Percentiles rank a stretch among this genome's conserved stretches.
Conservation (phyloP, 2,888 invertebrate genomes). For the Dynastes maya region DNA sequence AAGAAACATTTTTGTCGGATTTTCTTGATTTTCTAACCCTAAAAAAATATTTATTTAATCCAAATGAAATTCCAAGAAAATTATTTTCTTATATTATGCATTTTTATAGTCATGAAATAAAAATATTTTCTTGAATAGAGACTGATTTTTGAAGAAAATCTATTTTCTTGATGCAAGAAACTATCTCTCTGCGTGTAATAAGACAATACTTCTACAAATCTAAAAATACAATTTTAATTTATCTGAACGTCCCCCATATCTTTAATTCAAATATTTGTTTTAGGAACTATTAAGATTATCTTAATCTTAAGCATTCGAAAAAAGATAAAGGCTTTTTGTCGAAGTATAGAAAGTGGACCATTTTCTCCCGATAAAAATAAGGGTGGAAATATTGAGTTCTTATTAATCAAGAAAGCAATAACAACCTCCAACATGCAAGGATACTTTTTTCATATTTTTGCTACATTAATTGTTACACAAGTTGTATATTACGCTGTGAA, state of each 20-base stretch:
- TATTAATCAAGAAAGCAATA: conserved; percentile 44
- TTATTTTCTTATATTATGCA: too few species aligned
- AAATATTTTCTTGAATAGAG: too few species aligned
- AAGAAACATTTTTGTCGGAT: too few species aligned
- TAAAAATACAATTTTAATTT: too few species aligned
- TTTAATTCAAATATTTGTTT: conserved; percentile 14
- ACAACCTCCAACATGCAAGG: conserved; percentile 43
- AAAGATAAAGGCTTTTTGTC: conserved; percentile 34
- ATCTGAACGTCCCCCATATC: neutral
- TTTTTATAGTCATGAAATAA: too few species aligned
- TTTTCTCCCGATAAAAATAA: conserved; percentile 48
- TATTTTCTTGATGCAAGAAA: too few species aligned
- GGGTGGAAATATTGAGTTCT: conserved; percentile 47
- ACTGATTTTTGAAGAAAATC: too few species aligned
- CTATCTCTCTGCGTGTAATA: too few species aligned
- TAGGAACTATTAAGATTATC: conserved; percentile 46
- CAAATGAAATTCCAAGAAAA: too few species aligned
- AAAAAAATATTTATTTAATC: too few species aligned
- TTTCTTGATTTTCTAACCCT: too few species aligned
- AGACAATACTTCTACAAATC: too few species aligned
- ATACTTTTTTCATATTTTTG: conserved; percentile 44
- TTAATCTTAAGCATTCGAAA: conserved; percentile 44
- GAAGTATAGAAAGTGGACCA: conserved; percentile 40
- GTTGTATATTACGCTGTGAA: conserved; percentile 32
- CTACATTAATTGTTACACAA: conserved; percentile 43